A percentile compares a stretch with the other conserved stretches of the same genome.
Conservation (phyloP, 2,888 invertebrate genomes). For the Neocrepidodera transversa region DNA sequence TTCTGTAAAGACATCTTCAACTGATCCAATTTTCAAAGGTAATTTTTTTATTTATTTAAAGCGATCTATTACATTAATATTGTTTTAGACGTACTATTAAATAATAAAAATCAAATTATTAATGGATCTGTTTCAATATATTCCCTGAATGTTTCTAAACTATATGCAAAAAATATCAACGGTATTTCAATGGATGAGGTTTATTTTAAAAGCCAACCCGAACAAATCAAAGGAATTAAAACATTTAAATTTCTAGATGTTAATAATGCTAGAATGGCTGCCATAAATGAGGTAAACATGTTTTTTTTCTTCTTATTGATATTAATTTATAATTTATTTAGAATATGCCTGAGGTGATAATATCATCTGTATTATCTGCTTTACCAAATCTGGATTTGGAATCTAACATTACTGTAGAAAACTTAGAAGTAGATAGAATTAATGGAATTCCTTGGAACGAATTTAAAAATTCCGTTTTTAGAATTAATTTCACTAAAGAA, state of each 20-base stretch:
- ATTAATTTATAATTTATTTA: slow-evolving; percentile 19
- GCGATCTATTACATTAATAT: neutral
- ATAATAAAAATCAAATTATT: slow-evolving; percentile 41
- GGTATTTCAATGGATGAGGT: slow-evolving; percentile 47
- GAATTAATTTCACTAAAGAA: slow-evolving; percentile 39
- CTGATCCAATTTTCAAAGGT: slow-evolving; percentile 45
- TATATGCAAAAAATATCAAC: slow-evolving; percentile 47
- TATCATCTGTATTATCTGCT: slow-evolving; percentile 14
- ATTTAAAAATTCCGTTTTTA: slow-evolving; percentile 52
- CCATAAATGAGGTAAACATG: slow-evolving; percentile 42
- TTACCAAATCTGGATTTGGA: slow-evolving; percentile 12
- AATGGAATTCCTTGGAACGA: slow-evolving; percentile 52
- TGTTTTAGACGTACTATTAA: slow-evolving; percentile 46
- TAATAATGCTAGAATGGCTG: slow-evolving; percentile 30
- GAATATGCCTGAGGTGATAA: slow-evolving; percentile 27
- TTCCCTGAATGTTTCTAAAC: slow-evolving; percentile 42
- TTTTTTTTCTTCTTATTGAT: neutral
- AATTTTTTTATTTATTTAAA: neutral
- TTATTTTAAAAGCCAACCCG: slow-evolving; percentile 44
- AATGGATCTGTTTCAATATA: slow-evolving; percentile 37
- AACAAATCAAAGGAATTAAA: slow-evolving; percentile 48
- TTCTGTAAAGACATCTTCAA: slow-evolving; percentile 37
- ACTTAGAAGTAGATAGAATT: slow-evolving; percentile 51
- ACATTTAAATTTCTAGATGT: slow-evolving; percentile 44
- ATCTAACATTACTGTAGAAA: slow-evolving; percentile 45